Evolutionary conservation across 2,113 vertebrate species (phyloP).

Genomic region (Equus quagga): DNA sequence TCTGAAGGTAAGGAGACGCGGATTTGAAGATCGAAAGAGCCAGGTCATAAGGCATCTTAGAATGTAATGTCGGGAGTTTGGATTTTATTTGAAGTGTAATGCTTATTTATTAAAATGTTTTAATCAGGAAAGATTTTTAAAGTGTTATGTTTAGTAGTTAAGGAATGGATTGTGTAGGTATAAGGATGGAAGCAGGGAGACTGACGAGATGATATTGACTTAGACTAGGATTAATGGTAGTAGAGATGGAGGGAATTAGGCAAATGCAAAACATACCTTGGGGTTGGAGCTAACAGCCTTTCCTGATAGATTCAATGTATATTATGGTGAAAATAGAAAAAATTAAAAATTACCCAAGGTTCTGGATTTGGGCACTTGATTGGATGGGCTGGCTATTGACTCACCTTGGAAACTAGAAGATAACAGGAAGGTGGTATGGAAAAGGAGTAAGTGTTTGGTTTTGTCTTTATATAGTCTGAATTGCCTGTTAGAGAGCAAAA

Average conservation of each 20-base stretch:
- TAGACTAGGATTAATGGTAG: not conserved
- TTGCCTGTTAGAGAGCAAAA: not conserved
- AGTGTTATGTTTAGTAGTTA: not conserved
- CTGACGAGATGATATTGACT: not conserved
- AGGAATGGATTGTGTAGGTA: not conserved
- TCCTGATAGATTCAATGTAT: not conserved
- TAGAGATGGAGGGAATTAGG: not conserved
- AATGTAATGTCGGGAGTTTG: not conserved
- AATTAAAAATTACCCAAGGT: not conserved
- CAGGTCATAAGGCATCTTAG: not conserved
- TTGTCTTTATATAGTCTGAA: not conserved
- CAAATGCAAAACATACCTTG: not conserved
- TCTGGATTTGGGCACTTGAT: not conserved
- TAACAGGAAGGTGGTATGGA: not conserved
- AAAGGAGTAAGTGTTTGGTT: not conserved
- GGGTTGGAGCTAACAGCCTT: not conserved
- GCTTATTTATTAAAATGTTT: not conserved
- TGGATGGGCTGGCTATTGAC: not conserved
- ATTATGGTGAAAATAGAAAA: not conserved
- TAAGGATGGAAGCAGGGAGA: not conserved
- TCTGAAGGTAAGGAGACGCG: not conserved
- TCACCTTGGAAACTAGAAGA: not conserved
- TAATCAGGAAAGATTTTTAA: not conserved
- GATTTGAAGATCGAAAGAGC: not conserved
- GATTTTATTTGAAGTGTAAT: not conserved